A percentile compares a stretch with the other conserved stretches of the same genome.
Evolutionary conservation across 2,888 invertebrate genomes (phyloP).

Genomic region (Cephus nigrinus): DNA sequence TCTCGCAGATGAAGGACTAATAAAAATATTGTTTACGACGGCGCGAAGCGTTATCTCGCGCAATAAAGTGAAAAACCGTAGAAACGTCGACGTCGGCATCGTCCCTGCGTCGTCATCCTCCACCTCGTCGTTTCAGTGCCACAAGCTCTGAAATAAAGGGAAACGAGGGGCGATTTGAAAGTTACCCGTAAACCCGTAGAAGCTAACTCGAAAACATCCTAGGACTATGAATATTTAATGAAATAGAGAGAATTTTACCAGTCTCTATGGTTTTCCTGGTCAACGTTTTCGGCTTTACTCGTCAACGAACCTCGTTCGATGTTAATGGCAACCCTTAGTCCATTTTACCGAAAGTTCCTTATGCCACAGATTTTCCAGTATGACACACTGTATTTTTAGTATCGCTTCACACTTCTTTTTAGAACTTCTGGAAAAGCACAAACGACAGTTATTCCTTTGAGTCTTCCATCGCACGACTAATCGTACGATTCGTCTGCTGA

Average conservation of each 20-base stretch:
- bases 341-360: neutral
- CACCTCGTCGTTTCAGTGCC: neutral
- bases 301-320: neutral
- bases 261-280: neutral
- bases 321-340: neutral
- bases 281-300: neutral
- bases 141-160: neutral
- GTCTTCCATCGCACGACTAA: neutral
- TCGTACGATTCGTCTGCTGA: neutral
- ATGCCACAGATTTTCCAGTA: neutral
- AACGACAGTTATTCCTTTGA: neutral
- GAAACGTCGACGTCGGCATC: neutral
- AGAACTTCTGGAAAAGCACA: neutral
- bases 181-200: neutral
- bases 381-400: neutral
- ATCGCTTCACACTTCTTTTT: neutral
- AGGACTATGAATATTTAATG: conserved; percentile 41
- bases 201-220: conserved; percentile 29
- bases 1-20: conserved; percentile 24
- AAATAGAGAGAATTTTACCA: conserved; percentile 26
- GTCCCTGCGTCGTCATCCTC: neutral
- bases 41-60: conserved; percentile 23
- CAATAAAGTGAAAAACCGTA: neutral
- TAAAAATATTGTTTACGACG: conserved; percentile 41
- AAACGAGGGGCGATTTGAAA: neutral